phyloP scores from a whole-genome alignment of 2,888 invertebrate genomes.

The Eupelmus urozonus region DNA sequence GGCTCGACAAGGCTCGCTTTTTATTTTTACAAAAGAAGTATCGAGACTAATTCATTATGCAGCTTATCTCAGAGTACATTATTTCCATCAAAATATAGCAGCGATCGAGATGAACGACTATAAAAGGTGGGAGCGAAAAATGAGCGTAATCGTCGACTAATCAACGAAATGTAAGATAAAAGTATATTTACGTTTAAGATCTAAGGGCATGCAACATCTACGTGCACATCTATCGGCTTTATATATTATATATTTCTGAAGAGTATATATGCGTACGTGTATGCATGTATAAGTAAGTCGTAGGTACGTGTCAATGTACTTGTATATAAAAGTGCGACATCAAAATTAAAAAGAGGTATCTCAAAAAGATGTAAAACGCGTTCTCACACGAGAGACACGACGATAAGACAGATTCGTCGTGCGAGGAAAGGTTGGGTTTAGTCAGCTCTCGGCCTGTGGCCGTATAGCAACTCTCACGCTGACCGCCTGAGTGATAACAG shows the following conservation, averaged over 20 bases:
- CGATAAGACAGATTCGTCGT: conserved; percentile 49
- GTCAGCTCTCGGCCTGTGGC: conserved; percentile 88
- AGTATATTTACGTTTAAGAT: conserved; percentile 4
- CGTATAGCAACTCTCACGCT: conserved; percentile 82
- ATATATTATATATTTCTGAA: neutral
- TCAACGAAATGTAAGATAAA: neutral
- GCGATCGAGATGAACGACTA: conserved; percentile 34
- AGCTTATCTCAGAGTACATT: too few relatives aligned
- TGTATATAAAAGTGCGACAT: conserved; percentile 16
- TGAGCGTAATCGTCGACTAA: neutral
- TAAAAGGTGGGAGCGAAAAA: neutral
- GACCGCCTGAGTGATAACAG: conserved; percentile 76
- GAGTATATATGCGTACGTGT: conserved; percentile 2
- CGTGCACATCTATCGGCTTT: conserved; percentile 60
- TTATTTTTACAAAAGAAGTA: too few relatives aligned
- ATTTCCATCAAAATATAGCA: neutral
- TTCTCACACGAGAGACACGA: neutral
- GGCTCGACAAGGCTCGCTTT: too few relatives aligned
- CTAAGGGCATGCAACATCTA: conserved; percentile 63
- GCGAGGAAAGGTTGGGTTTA: conserved; percentile 63
- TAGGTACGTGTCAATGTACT: too few relatives aligned
- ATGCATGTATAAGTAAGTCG: neutral
- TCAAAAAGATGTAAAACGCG: conserved; percentile 37
- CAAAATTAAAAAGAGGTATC: neutral
- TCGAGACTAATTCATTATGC: too few relatives aligned